A percentile compares a stretch with the other conserved stretches of the same genome.
These are phyloP conservation scores for Eptesicus fuscus DNA, from an alignment of 2,113 vertebrate species.

Conservation along the genomic window DNA sequence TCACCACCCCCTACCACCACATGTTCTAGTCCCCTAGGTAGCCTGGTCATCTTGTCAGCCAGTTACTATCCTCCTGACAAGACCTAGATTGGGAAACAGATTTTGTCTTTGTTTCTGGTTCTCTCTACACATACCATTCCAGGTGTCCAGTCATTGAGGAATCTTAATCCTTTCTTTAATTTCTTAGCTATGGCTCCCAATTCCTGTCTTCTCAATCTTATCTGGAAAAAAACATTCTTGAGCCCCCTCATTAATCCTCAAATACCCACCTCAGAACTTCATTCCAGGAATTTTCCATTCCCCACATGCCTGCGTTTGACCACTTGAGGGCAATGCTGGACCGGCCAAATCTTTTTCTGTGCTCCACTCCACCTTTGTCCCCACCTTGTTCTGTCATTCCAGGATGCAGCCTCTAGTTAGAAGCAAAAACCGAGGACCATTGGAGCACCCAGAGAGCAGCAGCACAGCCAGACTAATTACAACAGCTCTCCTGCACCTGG, in stretches of 20 bases:
- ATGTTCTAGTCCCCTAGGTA: not conserved
- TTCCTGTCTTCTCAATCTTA: not conserved
- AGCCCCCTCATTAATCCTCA: not conserved
- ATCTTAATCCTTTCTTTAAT: not conserved
- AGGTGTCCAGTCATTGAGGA: not conserved
- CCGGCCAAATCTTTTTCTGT: not conserved
- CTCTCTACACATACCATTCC: not conserved
- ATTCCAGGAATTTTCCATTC: not conserved
- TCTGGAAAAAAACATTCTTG: not conserved
- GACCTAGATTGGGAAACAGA: not conserved
- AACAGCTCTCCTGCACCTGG: not conserved
- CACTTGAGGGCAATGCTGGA: constrained; percentile 73
- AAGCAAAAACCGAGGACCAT: constrained; percentile 1
- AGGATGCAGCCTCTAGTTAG: not conserved
- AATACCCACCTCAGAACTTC: not conserved
- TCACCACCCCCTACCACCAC: not conserved
- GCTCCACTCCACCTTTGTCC: not conserved
- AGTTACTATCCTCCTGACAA: not conserved
- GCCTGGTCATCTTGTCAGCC: not conserved
- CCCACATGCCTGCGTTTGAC: not conserved
- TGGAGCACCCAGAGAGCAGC: not conserved
- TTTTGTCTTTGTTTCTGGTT: not conserved
- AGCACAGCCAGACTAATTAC: not conserved
- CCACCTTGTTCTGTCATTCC: not conserved
- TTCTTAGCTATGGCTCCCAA: not conserved